Conservation (phyloP, 1,140 invertebrate species). For the Zaprionus capensis region DNA sequence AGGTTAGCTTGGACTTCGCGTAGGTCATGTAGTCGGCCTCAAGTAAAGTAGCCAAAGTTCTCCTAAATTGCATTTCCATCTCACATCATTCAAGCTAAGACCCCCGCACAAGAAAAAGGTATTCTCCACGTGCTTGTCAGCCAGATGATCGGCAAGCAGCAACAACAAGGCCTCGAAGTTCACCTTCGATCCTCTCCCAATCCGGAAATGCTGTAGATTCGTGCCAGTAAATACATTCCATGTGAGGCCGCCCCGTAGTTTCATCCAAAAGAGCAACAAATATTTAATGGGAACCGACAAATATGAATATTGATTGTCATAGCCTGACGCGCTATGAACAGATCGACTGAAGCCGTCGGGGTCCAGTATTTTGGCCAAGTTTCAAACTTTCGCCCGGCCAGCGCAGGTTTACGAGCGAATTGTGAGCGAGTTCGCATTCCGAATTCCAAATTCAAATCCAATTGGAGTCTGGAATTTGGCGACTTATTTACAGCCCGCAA, state of each 20-base stretch:
- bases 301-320: neutral
- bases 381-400: neutral
- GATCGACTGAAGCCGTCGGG: neutral
- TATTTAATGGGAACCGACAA: neutral
- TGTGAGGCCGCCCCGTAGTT: neutral
- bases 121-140: too few relatives aligned
- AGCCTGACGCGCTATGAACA: too few relatives aligned
- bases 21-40: neutral
- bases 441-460: neutral
- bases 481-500: conserved; percentile 62
- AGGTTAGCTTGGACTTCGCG: neutral
- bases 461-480: neutral
- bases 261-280: neutral
- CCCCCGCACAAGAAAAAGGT: too few relatives aligned
- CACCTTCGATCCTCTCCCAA: too few relatives aligned
- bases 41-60: neutral
- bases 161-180: neutral
- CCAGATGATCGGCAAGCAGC: neutral
- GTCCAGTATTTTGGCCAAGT: neutral
- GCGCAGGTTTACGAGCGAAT: neutral
- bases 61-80: neutral
- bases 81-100: neutral
- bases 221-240: neutral
- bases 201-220: neutral
- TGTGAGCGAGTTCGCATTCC: neutral